Evolutionary conservation across 1,140 invertebrate genomes (phyloP), one percentile per base, ranked within the genome.

Genomic region (Zaprionus capensis): DNA sequence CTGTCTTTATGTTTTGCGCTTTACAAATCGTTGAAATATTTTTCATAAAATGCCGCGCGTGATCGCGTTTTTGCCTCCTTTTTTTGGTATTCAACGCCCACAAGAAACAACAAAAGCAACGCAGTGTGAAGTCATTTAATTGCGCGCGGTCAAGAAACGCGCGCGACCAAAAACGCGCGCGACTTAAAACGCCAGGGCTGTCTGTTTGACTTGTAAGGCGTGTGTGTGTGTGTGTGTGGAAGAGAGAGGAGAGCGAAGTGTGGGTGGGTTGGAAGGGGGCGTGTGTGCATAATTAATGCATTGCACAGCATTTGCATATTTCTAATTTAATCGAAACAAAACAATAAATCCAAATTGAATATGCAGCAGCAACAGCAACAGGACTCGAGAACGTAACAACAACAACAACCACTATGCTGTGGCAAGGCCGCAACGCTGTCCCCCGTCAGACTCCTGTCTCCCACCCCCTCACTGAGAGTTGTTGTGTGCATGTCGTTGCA

Each of bases 291-390:
- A 91, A 90, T 91, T 90, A 90, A 90, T 90, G 79, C 70, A 73
- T 63, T 71, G 68, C 74, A 80, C 72, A 77, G 77, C 51, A 91
- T 91, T 91, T 91, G 88, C 88, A 91, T 91, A 91, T 91, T 91
- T 91, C 88, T 87, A 91, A 91, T 91, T 91, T 91, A 91, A 91
- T 91, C 88, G 86, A 91, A 91, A 80, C 78, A 73, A 77, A 81
- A 68, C 66, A 76, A 70, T 78, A 78, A 78, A 78, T 78, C 28
- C 62, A 78, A 78, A 78, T 78, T 78, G 76, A 78, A 78, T 76
- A 71, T 75, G 46, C 62, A 65, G n/a, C 15, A 44, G 41, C 38
- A 44, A 5, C 41, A 46, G 41, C 64, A 64, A 55, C 57, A 68
- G 46, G 58, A 71, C 15, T 46, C 7, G n/a, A n/a, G 12, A 56